Conservation (phyloP, 2,797 vertebrate species). For the Notolepis coatsorum region DNA sequence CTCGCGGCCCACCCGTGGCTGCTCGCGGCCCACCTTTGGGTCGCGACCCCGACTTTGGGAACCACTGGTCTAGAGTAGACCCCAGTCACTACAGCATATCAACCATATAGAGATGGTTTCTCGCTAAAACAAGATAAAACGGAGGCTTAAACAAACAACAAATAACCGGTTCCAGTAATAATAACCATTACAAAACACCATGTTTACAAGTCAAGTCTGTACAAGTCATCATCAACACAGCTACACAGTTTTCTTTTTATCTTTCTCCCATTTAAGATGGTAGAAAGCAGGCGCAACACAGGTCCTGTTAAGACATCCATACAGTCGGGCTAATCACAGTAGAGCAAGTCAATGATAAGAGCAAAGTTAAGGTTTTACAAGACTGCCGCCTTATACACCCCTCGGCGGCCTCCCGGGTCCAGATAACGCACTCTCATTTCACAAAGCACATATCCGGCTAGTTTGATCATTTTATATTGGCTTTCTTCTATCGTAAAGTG, state of each 20-base stretch:
- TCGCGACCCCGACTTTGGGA: no score
- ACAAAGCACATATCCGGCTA: conserved; percentile 28
- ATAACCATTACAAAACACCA: conserved; percentile 69
- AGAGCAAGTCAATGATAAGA: conserved; percentile 62
- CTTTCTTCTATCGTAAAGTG: no score
- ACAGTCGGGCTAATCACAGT: conserved; percentile 62
- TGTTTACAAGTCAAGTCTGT: conserved; percentile 54
- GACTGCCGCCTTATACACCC: conserved; percentile 63
- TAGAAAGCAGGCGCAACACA: no score
- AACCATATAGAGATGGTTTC: conserved; percentile 49
- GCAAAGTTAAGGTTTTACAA: conserved; percentile 54
- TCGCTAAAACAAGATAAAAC: conserved; percentile 59
- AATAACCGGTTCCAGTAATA: conserved; percentile 53
- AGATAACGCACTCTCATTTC: conserved; percentile 50
- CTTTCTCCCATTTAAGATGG: conserved; percentile 52
- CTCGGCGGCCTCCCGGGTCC: conserved; percentile 44
- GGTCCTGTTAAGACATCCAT: conserved; percentile 58
- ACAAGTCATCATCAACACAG: conserved; percentile 64
- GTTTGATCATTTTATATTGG: conserved; percentile 35
- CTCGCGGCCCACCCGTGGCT: no score
- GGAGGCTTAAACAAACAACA: conserved; percentile 64
- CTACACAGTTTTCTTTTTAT: no score
- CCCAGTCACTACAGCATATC: conserved; percentile 56
- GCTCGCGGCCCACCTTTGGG: no score
- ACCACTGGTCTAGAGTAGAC: no score